A percentile compares a stretch with the other conserved stretches of the same genome.
phyloP scores from a whole-genome alignment of 2,888 invertebrate species.

The Shargacucullia verbasci region DNA sequence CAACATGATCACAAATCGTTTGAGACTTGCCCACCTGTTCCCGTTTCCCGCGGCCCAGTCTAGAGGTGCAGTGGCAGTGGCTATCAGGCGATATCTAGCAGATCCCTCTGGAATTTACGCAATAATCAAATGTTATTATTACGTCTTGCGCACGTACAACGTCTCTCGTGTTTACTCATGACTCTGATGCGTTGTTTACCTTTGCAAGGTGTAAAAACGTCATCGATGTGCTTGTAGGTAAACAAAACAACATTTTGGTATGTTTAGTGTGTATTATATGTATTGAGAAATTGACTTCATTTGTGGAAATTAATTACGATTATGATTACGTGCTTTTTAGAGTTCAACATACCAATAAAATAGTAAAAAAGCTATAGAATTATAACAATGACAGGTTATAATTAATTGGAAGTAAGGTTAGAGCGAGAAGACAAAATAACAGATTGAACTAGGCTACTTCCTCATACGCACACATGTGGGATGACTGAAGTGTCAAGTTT shows the following conservation, averaged over 20 bases:
- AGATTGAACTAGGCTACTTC: conserved; percentile 46
- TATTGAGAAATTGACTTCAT: too few relatives aligned
- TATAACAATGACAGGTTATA: not conserved
- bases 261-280: too few relatives aligned
- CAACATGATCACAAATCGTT: too few relatives aligned
- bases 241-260: too few relatives aligned
- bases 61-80: too few relatives aligned
- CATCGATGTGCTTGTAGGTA: not conserved
- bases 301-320: too few relatives aligned
- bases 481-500: conserved; percentile 34
- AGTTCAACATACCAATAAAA: too few relatives aligned
- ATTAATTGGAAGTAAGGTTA: conserved; percentile 7
- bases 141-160: conserved; percentile 24
- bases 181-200: conserved; percentile 37
- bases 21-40: too few relatives aligned
- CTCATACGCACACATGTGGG: conserved; percentile 34
- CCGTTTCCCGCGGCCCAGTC: too few relatives aligned
- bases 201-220: conserved; percentile 32
- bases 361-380: too few relatives aligned
- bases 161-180: conserved; percentile 26
- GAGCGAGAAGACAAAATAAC: conserved; percentile 11
- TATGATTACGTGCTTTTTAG: not conserved
- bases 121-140: conserved; percentile 9
- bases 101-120: not conserved
- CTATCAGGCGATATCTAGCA: too few relatives aligned